phyloP scores from a whole-genome alignment of 2,797 vertebrate genomes.

The Lepus oiostolus region DNA sequence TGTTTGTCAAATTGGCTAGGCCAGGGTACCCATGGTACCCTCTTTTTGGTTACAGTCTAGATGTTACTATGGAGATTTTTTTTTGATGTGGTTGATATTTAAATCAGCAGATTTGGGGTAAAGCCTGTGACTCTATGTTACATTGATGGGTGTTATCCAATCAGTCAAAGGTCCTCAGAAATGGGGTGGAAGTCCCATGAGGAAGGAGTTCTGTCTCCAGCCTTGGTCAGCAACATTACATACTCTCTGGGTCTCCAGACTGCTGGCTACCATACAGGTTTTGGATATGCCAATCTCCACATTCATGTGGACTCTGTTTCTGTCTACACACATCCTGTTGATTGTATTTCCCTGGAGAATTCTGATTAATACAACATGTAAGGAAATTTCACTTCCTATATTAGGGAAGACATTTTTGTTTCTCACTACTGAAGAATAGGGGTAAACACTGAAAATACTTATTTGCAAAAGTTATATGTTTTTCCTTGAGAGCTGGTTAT shows the following conservation, averaged over 20 bases:
- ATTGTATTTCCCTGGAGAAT: not conserved
- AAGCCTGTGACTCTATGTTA: not conserved
- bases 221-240: not conserved
- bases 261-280: not conserved
- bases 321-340: not conserved
- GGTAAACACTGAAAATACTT: not conserved
- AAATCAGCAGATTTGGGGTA: not conserved
- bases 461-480: not conserved
- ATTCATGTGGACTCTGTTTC: not conserved
- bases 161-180: not conserved
- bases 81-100: not conserved
- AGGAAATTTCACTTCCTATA: not conserved
- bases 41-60: not conserved
- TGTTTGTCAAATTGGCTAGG: not conserved
- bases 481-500: not conserved
- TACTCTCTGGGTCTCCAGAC: not conserved
- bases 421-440: not conserved
- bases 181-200: not conserved
- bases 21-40: not conserved
- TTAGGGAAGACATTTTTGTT: not conserved
- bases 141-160: not conserved
- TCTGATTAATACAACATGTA: not conserved
- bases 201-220: not conserved
- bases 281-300: not conserved
- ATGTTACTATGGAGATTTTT: not conserved